Evolutionary conservation across 1,140 invertebrate genomes (phyloP).

Genomic region (Drosophila lacertosa): DNA sequence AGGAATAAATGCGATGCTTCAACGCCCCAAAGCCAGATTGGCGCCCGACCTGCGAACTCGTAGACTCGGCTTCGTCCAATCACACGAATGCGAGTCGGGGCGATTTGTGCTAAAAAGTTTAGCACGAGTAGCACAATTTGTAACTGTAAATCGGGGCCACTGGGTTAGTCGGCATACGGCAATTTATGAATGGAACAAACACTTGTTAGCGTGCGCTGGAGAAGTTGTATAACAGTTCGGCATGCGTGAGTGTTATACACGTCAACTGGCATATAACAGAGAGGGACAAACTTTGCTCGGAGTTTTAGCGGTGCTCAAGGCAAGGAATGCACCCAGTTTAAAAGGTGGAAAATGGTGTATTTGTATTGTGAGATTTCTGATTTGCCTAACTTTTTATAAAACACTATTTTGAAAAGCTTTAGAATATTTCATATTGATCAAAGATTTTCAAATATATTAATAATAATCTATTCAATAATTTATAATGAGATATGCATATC

Average conservation of each 20-base stretch:
- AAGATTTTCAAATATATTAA: too few species aligned
- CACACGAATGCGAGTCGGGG: not conserved
- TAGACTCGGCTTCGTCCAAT: not conserved
- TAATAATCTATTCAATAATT: too few species aligned
- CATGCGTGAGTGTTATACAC: slow-evolving; percentile 22
- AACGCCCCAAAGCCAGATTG: slow-evolving; percentile 7
- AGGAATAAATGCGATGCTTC: slow-evolving; percentile 3
- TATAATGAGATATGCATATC: too few species aligned
- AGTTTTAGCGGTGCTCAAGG: not conserved
- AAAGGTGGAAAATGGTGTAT: too few species aligned
- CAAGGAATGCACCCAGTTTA: too few species aligned
- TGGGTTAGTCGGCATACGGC: slow-evolving; percentile 43
- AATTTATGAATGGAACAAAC: slow-evolving; percentile 80
- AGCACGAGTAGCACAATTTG: slow-evolving; percentile 50
- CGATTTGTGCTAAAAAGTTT: slow-evolving; percentile 55
- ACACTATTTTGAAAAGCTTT: too few species aligned
- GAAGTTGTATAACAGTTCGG: slow-evolving; percentile 33
- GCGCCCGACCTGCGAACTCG: not conserved
- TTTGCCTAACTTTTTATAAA: too few species aligned
- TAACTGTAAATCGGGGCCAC: slow-evolving; percentile 30
- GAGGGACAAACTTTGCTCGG: too few species aligned
- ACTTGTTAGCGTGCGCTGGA: slow-evolving; percentile 73
- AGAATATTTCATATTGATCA: too few species aligned
- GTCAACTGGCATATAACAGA: slow-evolving; percentile 18
- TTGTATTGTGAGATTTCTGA: too few species aligned